Evolutionary conservation across 2,113 vertebrate species (phyloP).

Genomic region (Oncorhynchus gorbuscha): DNA sequence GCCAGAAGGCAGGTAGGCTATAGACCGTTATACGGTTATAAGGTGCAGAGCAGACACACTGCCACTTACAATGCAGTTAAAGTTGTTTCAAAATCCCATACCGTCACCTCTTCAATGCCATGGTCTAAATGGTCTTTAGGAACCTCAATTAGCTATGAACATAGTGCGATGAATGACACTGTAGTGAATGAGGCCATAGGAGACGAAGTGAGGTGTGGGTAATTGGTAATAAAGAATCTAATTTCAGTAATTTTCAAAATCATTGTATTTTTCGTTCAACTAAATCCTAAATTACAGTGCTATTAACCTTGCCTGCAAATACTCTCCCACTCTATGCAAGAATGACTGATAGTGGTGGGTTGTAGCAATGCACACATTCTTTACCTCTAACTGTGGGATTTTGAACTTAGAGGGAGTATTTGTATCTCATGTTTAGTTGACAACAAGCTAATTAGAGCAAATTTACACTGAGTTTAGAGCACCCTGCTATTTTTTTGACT

Average conservation of each 20-base stretch:
- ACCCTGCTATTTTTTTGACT: no score
- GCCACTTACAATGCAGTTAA: not conserved
- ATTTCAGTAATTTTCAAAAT: conserved; percentile 13
- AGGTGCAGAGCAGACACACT: no score
- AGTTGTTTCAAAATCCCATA: not conserved
- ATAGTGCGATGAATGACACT: not conserved
- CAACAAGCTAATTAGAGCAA: no score
- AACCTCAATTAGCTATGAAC: conserved; percentile 2
- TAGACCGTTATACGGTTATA: no score
- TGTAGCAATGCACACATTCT: not conserved
- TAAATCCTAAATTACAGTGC: not conserved
- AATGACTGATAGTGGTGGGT: conserved; percentile 34
- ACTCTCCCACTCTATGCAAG: not conserved
- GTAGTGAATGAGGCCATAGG: not conserved
- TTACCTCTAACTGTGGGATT: conserved; percentile 48
- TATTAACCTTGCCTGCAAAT: not conserved
- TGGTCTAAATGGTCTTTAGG: not conserved
- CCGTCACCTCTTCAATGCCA: no score
- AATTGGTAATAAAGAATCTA: conserved; percentile 7
- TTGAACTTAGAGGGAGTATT: not conserved
- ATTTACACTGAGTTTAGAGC: no score
- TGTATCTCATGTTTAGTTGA: conserved; percentile 58
- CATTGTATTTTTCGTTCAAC: not conserved
- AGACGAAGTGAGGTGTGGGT: not conserved
- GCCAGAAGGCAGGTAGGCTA: no score